Conservation (phyloP, 2,797 vertebrate genomes). For the Aldrovandia affinis region DNA sequence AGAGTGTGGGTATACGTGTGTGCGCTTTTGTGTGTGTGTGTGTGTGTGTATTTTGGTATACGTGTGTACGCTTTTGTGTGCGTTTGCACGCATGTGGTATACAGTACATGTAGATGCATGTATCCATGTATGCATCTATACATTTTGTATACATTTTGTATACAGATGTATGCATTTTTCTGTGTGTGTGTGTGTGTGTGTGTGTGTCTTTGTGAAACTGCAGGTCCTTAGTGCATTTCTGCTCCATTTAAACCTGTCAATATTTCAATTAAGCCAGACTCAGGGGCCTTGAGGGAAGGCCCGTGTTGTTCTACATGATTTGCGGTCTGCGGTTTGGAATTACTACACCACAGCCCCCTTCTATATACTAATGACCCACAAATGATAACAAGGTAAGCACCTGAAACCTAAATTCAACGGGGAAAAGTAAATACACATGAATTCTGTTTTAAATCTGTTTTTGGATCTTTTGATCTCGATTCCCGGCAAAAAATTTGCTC, state of each 20-base stretch:
- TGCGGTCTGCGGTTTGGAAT: background rate
- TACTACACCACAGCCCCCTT: background rate
- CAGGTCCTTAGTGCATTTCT: slow-evolving; percentile 50
- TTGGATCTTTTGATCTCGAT: background rate
- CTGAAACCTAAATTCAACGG: slow-evolving; percentile 14
- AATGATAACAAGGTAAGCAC: slow-evolving; percentile 27
- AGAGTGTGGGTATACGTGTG: background rate
- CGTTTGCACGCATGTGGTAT: background rate
- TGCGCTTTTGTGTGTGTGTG: background rate
- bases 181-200: background rate
- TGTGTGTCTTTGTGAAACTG: background rate
- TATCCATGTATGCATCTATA: background rate
- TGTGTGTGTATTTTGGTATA: background rate
- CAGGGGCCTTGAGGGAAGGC: slow-evolving; percentile 48
- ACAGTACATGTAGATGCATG: background rate
- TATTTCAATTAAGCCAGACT: slow-evolving; percentile 63
- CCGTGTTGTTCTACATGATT: slow-evolving; percentile 33
- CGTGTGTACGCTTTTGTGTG: background rate
- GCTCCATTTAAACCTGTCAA: slow-evolving; percentile 67
- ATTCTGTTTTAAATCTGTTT: background rate
- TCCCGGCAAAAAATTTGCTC: background rate
- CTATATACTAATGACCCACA: slow-evolving; percentile 21
- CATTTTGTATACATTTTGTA: background rate
- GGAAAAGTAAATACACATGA: background rate
- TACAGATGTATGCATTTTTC: background rate